Evolutionary conservation across 2,888 invertebrate genomes (phyloP).

Genomic region (Deladenus siricidicola): DNA sequence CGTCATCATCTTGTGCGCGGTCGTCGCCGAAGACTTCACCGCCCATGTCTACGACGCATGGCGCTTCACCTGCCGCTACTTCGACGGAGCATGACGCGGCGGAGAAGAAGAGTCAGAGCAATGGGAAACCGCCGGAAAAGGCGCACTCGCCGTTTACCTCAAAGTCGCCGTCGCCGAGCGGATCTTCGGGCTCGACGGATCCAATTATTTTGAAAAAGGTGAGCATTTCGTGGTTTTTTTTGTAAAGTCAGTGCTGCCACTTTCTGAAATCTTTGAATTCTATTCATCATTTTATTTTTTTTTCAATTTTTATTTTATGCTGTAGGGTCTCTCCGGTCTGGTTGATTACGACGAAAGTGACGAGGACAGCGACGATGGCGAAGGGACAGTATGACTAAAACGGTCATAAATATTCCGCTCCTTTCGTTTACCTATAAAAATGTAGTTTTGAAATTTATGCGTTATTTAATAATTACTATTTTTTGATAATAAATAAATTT

Average conservation of each 20-base stretch:
- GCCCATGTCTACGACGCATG: neutral
- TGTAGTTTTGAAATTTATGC: neutral
- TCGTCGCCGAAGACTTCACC: neutral
- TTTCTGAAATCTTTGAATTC: neutral
- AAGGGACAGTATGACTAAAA: neutral
- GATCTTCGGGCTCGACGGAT: neutral
- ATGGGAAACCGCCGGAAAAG: neutral
- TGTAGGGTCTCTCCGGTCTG: slow-evolving; percentile 4
- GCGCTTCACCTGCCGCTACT: neutral
- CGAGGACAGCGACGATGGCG: neutral
- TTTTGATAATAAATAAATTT: neutral
- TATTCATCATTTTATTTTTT: neutral
- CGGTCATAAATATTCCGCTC: neutral
- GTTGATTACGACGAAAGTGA: slow-evolving; percentile 17
- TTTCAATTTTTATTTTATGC: neutral
- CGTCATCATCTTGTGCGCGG: slow-evolving; percentile 1
- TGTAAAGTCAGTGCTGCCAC: no score
- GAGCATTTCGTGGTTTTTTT: neutral
- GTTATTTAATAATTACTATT: neutral
- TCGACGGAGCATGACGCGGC: neutral
- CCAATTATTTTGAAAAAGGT: slow-evolving; percentile 8
- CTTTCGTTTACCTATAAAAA: no score
- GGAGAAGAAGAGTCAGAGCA: neutral
- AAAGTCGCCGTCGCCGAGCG: neutral
- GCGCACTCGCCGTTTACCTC: neutral